phyloP scores from a whole-genome alignment of 2,888 invertebrate genomes.

The Thumatha senex region DNA sequence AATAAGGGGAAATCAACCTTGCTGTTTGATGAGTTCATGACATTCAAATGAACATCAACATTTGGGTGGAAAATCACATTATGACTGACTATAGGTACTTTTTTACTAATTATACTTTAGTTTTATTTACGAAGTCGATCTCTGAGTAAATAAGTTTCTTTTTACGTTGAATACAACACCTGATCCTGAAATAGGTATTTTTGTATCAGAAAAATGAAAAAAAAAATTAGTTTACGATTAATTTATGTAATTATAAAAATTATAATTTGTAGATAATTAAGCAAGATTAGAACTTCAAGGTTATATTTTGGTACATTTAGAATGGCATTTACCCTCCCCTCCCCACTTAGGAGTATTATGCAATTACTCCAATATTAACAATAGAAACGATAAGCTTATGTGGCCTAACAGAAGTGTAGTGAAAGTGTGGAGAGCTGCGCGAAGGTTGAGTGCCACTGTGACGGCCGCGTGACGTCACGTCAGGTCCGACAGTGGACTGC shows the following conservation, averaged over 20 bases:
- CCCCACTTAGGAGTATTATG: conserved; percentile 41
- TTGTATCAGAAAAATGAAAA: too few species aligned
- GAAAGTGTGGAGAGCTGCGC: conserved; percentile 62
- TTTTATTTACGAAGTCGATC: too few species aligned
- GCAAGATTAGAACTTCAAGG: conserved; percentile 3
- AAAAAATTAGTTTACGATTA: too few species aligned
- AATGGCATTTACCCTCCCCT: conserved; percentile 26
- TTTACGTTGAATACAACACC: too few species aligned
- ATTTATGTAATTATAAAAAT: background rate
- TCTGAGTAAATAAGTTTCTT: too few species aligned
- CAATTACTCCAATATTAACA: conserved; percentile 56
- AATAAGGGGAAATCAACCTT: too few species aligned
- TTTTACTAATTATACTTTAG: too few species aligned
- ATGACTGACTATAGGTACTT: background rate
- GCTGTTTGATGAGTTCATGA: background rate
- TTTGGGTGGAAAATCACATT: too few species aligned
- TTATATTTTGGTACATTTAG: conserved; percentile 17
- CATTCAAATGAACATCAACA: background rate
- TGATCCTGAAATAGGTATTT: too few species aligned
- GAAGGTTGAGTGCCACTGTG: conserved; percentile 57
- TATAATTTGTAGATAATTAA: background rate
- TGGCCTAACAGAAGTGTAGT: conserved; percentile 60
- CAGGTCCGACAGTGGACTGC: conserved; percentile 15
- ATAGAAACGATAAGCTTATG: conserved; percentile 58
- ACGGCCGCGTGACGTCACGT: conserved; percentile 25